Percentiles rank a stretch among this genome's conserved stretches.
phyloP scores from a whole-genome alignment of 37 sponge, comb jelly and placozoan species.

The Agelas oroides region DNA sequence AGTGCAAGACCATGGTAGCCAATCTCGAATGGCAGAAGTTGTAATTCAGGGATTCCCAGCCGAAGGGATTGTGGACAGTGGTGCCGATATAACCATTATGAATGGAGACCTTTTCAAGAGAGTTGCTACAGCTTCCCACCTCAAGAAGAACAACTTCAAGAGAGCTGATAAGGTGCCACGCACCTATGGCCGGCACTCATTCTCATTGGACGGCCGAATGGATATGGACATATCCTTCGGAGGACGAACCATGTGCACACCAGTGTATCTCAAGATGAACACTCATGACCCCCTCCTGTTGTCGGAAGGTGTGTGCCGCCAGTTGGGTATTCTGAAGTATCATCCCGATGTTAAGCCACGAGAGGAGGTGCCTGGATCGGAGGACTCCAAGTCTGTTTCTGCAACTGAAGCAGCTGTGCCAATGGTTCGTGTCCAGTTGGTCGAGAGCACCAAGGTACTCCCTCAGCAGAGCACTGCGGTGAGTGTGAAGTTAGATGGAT shows the following conservation, averaged over 20 bases:
- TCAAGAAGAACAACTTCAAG: constrained; percentile 42
- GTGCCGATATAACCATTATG: constrained; percentile 69
- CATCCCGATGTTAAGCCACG: constrained; percentile 27
- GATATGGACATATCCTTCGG: constrained; percentile 63
- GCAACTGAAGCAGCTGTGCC: constrained; percentile 14
- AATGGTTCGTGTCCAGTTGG: constrained; percentile 17
- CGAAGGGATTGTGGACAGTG: constrained; percentile 49
- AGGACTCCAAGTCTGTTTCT: too few species aligned
- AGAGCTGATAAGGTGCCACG: constrained; percentile 50
- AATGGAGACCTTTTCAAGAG: constrained; percentile 48
- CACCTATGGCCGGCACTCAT: constrained; percentile 33
- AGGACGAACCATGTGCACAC: constrained; percentile 36
- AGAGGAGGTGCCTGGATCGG: too few species aligned
- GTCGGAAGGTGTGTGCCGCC: constrained; percentile 63
- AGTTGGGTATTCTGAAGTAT: constrained; percentile 47
- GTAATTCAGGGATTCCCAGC: constrained; percentile 43
- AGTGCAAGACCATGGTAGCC: constrained; percentile 44
- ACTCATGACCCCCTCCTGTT: constrained; percentile 48
- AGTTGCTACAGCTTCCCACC: constrained; percentile 49
- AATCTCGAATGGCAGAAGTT: constrained; percentile 14
- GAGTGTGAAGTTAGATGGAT: too few species aligned
- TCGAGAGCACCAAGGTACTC: constrained; percentile 4
- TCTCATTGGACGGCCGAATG: constrained; percentile 58
- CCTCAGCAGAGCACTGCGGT: constrained; percentile 13
- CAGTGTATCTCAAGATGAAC: constrained; percentile 67